phyloP scores from a whole-genome alignment of 2,888 invertebrate genomes.

The Cerceris rybyensis region DNA sequence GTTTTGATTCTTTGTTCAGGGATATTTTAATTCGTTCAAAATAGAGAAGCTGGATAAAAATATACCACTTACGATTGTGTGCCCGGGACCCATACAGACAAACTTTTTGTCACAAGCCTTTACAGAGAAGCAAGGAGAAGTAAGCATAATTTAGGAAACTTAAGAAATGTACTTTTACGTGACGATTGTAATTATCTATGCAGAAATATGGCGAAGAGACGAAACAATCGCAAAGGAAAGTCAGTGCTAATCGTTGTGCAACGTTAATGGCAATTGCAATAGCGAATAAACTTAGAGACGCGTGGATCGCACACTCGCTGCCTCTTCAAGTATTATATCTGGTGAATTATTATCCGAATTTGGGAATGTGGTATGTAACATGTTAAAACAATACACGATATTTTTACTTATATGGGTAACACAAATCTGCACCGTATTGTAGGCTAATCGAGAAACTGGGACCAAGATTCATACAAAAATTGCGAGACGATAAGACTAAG shows the following conservation, averaged over 20 bases:
- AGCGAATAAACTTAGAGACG: constrained; percentile 85
- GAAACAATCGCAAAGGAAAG: constrained; percentile 82
- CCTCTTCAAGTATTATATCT: constrained; percentile 70
- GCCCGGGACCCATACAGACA: constrained; percentile 90
- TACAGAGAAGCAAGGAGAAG: constrained; percentile 86
- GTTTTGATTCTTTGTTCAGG: constrained; percentile 81
- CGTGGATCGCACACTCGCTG: constrained; percentile 85
- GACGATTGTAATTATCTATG: constrained; percentile 24
- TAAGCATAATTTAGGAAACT: constrained; percentile 68
- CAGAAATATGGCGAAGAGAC: constrained; percentile 80
- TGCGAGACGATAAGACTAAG: constrained; percentile 70
- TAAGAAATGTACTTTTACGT: background rate
- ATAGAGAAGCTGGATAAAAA: constrained; percentile 85
- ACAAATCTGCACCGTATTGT: constrained; percentile 29
- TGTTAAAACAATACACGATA: background rate
- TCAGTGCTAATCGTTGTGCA: constrained; percentile 85
- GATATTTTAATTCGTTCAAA: constrained; percentile 87
- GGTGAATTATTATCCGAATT: constrained; percentile 70
- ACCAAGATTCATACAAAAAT: constrained; percentile 60
- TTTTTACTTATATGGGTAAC: background rate
- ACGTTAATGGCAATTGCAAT: constrained; percentile 84
- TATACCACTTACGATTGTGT: constrained; percentile 86
- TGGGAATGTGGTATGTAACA: constrained; percentile 66
- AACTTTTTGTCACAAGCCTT: constrained; percentile 87
- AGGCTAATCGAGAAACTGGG: constrained; percentile 65